phyloP scores from a whole-genome alignment of 2,888 invertebrate genomes.

The Prosapia bicincta region DNA sequence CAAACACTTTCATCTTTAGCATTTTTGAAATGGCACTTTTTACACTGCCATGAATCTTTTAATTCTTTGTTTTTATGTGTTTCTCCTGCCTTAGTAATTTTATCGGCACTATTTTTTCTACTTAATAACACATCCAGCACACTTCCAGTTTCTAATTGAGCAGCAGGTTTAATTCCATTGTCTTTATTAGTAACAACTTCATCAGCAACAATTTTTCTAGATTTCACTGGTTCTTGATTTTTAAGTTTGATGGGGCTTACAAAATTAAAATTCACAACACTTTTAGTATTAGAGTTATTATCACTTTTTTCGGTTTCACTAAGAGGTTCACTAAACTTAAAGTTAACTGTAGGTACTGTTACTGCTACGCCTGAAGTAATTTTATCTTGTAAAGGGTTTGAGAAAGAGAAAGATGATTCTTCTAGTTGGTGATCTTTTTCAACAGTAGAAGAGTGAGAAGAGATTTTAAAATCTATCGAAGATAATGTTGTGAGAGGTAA shows the following conservation, averaged over 20 bases:
- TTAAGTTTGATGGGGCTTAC: neutral
- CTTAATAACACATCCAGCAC: conserved; percentile 47
- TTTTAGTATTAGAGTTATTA: neutral
- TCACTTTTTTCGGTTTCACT: neutral
- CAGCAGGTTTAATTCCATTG: conserved; percentile 29
- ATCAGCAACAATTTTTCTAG: neutral
- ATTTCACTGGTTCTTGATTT: neutral
- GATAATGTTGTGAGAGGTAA: conserved; percentile 57
- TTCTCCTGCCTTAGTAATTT: neutral
- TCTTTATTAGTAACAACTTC: conserved; percentile 8
- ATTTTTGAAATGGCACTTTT: conserved; percentile 59
- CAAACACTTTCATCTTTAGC: conserved; percentile 49
- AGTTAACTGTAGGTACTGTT: conserved; percentile 3
- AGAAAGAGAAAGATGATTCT: conserved; percentile 28
- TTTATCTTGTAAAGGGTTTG: conserved; percentile 7
- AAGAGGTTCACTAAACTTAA: conserved; percentile 33
- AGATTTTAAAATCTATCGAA: conserved; percentile 50
- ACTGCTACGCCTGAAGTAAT: neutral
- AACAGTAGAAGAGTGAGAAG: conserved; percentile 41
- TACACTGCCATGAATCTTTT: conserved; percentile 62
- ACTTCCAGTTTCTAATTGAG: conserved; percentile 47
- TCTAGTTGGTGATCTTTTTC: conserved; percentile 14
- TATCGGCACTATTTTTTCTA: conserved; percentile 45
- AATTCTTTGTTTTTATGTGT: too few species aligned
- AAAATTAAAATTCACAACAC: neutral